A percentile compares a stretch with the other conserved stretches of the same genome.
These are phyloP conservation scores for Amia ocellicauda DNA, from an alignment of 2,113 vertebrate genomes.

Conservation along the genomic window DNA sequence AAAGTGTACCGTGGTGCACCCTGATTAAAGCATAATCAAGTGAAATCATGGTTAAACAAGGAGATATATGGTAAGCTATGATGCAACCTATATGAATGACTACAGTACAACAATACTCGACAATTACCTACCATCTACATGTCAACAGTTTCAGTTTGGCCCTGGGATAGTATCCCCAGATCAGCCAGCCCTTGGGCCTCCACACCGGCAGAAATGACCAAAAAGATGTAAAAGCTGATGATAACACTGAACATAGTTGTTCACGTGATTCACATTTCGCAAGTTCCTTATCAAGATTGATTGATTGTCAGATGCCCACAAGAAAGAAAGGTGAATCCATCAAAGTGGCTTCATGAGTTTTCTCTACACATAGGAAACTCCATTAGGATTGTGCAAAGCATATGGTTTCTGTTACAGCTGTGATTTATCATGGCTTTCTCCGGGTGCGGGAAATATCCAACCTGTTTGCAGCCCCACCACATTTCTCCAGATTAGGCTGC, in stretches of 20 bases:
- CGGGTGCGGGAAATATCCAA: not conserved
- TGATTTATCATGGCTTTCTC: not conserved
- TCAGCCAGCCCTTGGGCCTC: too few species aligned
- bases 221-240: not conserved
- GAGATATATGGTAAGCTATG: too few species aligned
- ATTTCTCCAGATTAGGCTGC: not conserved
- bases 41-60: too few species aligned
- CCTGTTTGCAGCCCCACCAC: not conserved
- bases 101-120: too few species aligned
- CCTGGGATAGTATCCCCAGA: too few species aligned
- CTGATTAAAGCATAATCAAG: too few species aligned
- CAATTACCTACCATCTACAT: too few species aligned
- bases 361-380: slow-evolving; percentile 5
- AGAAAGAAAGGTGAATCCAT: slow-evolving; percentile 8
- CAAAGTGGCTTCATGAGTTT: slow-evolving; percentile 14
- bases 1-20: too few species aligned
- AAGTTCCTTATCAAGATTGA: not conserved
- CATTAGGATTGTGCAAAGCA: slow-evolving; percentile 7
- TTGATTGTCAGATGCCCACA: slow-evolving; percentile 10
- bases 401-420: slow-evolving; percentile 12
- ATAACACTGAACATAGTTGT: not conserved
- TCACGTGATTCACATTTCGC: not conserved
- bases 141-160: too few species aligned
- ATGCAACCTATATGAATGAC: too few species aligned
- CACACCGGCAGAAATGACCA: too few species aligned